phyloP scores from a whole-genome alignment of 2,888 invertebrate genomes.

The Oxyteleia sp. region DNA sequence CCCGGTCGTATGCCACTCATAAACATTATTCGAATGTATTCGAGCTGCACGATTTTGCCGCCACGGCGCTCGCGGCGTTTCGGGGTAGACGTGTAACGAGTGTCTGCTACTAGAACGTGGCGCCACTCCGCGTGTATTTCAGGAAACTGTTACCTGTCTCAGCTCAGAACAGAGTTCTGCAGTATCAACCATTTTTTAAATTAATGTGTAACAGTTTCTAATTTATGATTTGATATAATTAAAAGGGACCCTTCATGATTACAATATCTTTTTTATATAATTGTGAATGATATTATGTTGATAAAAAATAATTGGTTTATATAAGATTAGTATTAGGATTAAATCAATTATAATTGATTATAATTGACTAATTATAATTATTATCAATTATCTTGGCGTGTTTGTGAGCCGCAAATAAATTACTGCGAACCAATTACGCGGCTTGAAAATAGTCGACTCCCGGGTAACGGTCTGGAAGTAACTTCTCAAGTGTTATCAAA shows the following conservation, averaged over 20 bases:
- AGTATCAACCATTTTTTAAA: background rate
- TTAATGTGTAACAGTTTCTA: no score
- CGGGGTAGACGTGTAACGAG: background rate
- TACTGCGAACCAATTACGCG: slow-evolving; percentile 50
- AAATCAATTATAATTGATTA: no score
- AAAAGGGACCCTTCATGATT: no score
- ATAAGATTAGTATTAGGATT: no score
- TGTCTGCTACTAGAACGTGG: slow-evolving; percentile 11
- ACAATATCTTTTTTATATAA: no score
- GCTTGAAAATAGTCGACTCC: slow-evolving; percentile 32
- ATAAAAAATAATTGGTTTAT: no score
- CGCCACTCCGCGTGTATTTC: slow-evolving; percentile 18
- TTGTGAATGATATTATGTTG: no score
- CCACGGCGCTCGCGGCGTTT: slow-evolving; percentile 35
- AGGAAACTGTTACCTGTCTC: background rate
- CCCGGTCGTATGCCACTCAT: slow-evolving; percentile 26
- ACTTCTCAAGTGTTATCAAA: slow-evolving; percentile 61
- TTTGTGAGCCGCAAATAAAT: slow-evolving; percentile 48
- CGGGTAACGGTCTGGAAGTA: slow-evolving; percentile 38
- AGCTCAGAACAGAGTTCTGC: slow-evolving; percentile 7
- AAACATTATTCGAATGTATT: slow-evolving; percentile 57
- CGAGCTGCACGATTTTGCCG: slow-evolving; percentile 29
- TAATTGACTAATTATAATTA: slow-evolving; percentile 62
- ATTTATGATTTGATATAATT: no score
- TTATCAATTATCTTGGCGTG: slow-evolving; percentile 39